These are phyloP conservation scores for Microctonus brassicae DNA, from an alignment of 2,888 invertebrate genomes.

Conservation along the genomic window DNA sequence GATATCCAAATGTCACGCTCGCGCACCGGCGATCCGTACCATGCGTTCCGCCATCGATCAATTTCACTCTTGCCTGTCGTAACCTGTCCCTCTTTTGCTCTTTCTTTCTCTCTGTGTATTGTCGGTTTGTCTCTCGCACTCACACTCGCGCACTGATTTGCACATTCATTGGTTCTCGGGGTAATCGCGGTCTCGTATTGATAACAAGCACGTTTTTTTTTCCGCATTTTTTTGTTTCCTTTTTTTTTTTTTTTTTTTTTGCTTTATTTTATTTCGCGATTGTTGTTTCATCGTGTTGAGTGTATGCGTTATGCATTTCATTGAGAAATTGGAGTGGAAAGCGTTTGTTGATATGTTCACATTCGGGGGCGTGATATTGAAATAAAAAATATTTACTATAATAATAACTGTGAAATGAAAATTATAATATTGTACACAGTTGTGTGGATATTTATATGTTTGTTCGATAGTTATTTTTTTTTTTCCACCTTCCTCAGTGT, in stretches of 20 bases:
- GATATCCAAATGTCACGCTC: constrained; percentile 54
- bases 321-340: constrained; percentile 2
- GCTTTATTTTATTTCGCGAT: neutral
- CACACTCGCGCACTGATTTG: neutral
- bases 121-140: constrained; percentile 27
- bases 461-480: neutral
- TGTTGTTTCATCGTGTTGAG: neutral
- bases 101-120: constrained; percentile 33
- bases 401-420: neutral
- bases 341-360: neutral
- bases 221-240: constrained; percentile 18
- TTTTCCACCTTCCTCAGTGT: neutral
- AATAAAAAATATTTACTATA: neutral
- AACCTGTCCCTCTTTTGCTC: no score
- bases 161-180: neutral
- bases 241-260: constrained; percentile 21
- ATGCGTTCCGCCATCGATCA: constrained; percentile 53
- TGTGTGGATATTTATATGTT: neutral
- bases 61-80: constrained; percentile 48
- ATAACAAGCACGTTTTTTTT: constrained; percentile 36
- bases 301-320: neutral
- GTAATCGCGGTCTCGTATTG: constrained; percentile 34
- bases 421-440: neutral
- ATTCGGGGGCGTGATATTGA: neutral
- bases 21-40: constrained; percentile 43